Base-by-base conservation (phyloP, 2,888 invertebrate genomes). In the Eristalis tenax region DNA sequence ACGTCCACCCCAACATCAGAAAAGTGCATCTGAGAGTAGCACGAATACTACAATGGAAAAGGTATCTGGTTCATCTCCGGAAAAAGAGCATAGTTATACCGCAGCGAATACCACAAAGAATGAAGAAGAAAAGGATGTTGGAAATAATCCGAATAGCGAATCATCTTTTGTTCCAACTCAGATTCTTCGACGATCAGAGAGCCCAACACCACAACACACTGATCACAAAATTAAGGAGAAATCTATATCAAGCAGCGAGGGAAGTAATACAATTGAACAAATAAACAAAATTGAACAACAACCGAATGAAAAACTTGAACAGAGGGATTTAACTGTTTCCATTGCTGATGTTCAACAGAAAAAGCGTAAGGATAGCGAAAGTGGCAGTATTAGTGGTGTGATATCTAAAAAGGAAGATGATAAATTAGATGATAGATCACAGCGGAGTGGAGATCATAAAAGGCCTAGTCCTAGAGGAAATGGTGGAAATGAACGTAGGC, bases 401-500 rank as follows among this genome's bases (percentile, higher is more conserved):
- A 71, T 59, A 56, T 32, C 23, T n/a, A 85, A 86, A 64, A 78
- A 69, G 50, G 86, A 86, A 1, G 86, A 83, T 11, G 86, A 83
- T 0, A 85, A 86, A 63, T 8, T 65, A 18, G 80, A 81, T 6
- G 88, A 87, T 3, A 80, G 80, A 57, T 68, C 90, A 28, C 90
- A 89, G 43, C 89, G 90, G 50, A 74, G 64, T 50, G 76, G 77
- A 65, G 90, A 90, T 63, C 90, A 89, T 84, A 91, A 92, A 79
- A 89, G 92, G 6, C 90, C 90, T 28, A 92, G 90, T 89, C 89
- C 91, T 13, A 94, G 95, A 90, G 94, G 94, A 88, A 91, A 92
- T 26, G 91, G 92, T 91, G 95, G 93, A 93, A 77, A 59, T 64
- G 88, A 89, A 22, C 90, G 90, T 26, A 94, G 93, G 93, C 94